Percentiles rank a stretch among this genome's conserved stretches.
These are phyloP conservation scores for Pristiophorus japonicus DNA, from an alignment of 2,113 vertebrate species.

Conservation along the genomic window DNA sequence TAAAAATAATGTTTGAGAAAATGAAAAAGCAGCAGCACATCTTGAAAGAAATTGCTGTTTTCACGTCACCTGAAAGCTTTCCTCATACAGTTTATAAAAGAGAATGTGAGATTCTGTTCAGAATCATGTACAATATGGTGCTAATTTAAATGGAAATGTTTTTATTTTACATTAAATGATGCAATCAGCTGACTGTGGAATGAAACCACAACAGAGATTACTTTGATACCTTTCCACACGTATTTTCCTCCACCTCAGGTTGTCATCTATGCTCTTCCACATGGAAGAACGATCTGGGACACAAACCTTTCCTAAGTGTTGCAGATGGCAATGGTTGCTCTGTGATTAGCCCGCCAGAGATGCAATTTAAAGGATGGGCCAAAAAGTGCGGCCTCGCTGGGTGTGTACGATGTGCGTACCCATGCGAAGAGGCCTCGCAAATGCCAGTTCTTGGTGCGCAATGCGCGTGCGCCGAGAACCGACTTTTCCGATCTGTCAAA, in stretches of 20 bases:
- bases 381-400: no score
- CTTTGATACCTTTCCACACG: background rate
- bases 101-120: conserved; percentile 31
- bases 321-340: background rate
- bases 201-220: background rate
- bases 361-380: background rate
- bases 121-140: background rate
- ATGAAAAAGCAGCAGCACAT: conserved; percentile 60
- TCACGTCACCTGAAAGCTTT: conserved; percentile 62
- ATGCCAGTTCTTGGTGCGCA: no score
- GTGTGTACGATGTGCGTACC: no score
- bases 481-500: no score
- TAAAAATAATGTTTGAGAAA: conserved; percentile 66
- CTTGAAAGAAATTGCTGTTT: conserved; percentile 77
- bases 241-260: background rate
- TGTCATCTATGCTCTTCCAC: background rate
- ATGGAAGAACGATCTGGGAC: background rate
- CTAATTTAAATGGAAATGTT: conserved; percentile 13
- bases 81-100: conserved; percentile 61
- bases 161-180: background rate
- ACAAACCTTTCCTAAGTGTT: background rate
- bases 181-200: background rate
- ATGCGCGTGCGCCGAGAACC: no score
- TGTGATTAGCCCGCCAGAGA: background rate
- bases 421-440: no score